phyloP scores from a whole-genome alignment of 2,888 invertebrate species.

The Willowsia nigromaculata region DNA sequence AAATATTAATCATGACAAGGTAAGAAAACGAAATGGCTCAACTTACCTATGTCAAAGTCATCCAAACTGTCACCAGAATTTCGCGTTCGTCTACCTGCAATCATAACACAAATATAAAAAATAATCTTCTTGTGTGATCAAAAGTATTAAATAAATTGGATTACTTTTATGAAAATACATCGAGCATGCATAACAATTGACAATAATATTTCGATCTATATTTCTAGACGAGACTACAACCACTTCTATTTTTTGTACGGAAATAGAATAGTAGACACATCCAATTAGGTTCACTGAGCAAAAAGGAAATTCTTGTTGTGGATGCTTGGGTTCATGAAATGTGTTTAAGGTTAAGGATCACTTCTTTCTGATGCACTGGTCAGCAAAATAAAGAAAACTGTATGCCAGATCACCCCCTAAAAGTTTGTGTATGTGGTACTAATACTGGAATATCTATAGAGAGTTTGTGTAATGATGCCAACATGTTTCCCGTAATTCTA shows the following conservation, averaged over 20 bases:
- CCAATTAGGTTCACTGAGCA: slow-evolving; percentile 31
- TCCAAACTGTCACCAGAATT: slow-evolving; percentile 76
- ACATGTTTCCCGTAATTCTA: not conserved
- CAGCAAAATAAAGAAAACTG: slow-evolving; percentile 23
- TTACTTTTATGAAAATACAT: not conserved
- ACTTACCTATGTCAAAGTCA: slow-evolving; percentile 78
- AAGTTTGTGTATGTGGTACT: not conserved
- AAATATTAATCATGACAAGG: slow-evolving; percentile 60
- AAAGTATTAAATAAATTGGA: not conserved
- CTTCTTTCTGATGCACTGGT: slow-evolving; percentile 37
- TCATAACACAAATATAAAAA: not conserved
- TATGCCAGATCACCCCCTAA: not conserved
- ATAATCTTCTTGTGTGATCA: not conserved
- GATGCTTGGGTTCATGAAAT: not conserved
- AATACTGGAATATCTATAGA: not conserved
- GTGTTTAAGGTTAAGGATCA: slow-evolving; percentile 48
- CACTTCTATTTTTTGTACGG: not conserved
- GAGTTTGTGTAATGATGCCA: not conserved
- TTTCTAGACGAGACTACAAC: not conserved
- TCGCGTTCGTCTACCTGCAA: slow-evolving; percentile 75
- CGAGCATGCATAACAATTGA: not conserved
- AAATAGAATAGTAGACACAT: slow-evolving; percentile 3
- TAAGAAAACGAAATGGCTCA: slow-evolving; percentile 11
- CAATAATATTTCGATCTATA: not conserved
- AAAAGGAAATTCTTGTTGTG: slow-evolving; percentile 36